A percentile compares a stretch with the other conserved stretches of the same genome.
These are phyloP conservation scores for Chunga burmeisteri DNA, from an alignment of 2,113 vertebrate genomes.

Conservation along the genomic window DNA sequence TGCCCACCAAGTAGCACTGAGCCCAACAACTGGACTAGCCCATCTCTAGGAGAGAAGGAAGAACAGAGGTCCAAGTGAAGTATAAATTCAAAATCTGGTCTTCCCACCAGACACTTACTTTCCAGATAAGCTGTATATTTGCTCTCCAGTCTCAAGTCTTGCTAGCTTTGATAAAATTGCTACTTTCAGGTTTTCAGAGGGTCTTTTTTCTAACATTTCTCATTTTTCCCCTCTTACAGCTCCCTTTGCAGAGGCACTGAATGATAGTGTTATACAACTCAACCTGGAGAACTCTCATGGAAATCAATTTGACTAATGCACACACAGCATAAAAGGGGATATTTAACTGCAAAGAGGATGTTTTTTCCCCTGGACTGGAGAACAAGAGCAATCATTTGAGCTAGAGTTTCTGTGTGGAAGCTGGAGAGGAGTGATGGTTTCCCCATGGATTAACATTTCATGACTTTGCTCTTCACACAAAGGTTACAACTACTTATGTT, in stretches of 20 bases:
- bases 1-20: neutral
- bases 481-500: conserved; percentile 74
- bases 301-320: conserved; percentile 75
- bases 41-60: neutral
- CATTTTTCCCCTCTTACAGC: conserved; percentile 21
- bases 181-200: conserved; percentile 12
- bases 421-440: conserved; percentile 37
- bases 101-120: neutral
- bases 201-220: neutral
- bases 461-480: conserved; percentile 74
- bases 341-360: conserved; percentile 22
- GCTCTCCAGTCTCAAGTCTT: neutral
- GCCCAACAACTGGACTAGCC: neutral
- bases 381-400: conserved; percentile 61
- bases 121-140: neutral
- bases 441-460: conserved; percentile 73
- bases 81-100: neutral
- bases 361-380: conserved; percentile 32
- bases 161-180: conserved; percentile 40
- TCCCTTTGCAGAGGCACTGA: conserved; percentile 30
- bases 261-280: conserved; percentile 59
- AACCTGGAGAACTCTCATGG: conserved; percentile 62
- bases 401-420: conserved; percentile 26
- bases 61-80: neutral
- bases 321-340: conserved; percentile 48